Evolutionary conservation across 2,888 invertebrate genomes (phyloP), one percentile per base, ranked within the genome.

Genomic region (Epiperipatus broadwayi): DNA sequence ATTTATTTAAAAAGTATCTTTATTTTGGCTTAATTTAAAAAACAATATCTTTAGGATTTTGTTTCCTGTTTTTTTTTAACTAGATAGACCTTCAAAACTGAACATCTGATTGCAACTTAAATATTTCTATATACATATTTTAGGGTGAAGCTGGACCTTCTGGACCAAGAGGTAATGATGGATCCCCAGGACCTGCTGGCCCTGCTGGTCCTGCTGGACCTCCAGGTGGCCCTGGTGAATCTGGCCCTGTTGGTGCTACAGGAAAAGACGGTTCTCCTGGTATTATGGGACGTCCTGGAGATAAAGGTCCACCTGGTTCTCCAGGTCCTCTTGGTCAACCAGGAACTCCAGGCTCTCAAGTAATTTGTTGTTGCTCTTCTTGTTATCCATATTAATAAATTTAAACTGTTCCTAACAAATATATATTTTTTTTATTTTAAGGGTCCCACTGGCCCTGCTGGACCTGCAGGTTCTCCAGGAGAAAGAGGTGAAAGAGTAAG

Each of bases 371-470:
- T 8, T 21, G 19, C 19, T 31, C 4, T 14, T 25, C n/a, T 8
- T 4, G 12, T 5, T n/a, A n/a, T 15, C 18, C 19, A 43, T 35
- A 4, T 32, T 5, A 12, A 21, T 12, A 43, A 28, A 39, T 4
- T 41, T 12, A 8, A 41, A 39, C 5, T 7, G 7, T 21, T 37
- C 19, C 15, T n/a, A n/a, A 37, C 35, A 35, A 16, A 36, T n/a
- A 22, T 22, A 21, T 40, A 8, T 16, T 14, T 21, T 3, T 15
- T 39, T 40, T 2, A 15, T 14, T 12, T 22, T 10, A 19, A 63
- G 56, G 85, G 85, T 5, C 68, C 69, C 33, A 60, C 78, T 44
- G 87, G 87, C 25, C 78, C 78, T 57, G 64, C 73, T 36, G 84
- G 80, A 2, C 69, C 72, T 3, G 63, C 67, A 49, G 84, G 84